These are phyloP conservation scores for Scartelaos histophorus DNA, from an alignment of 2,113 vertebrate species.

Conservation along the genomic window DNA sequence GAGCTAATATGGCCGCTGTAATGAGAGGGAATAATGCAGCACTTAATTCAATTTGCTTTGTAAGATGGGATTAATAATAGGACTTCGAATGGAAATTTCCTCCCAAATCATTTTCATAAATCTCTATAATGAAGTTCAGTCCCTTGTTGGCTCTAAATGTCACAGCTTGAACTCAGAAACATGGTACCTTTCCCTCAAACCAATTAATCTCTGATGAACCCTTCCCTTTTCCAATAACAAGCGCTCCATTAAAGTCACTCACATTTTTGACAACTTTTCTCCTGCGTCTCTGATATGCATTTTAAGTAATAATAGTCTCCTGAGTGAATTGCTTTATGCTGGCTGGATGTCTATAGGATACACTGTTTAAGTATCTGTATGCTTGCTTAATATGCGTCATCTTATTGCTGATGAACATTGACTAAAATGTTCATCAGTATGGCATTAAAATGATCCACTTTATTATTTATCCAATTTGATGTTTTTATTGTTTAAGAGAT, in stretches of 20 bases:
- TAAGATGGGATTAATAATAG: conserved; percentile 68
- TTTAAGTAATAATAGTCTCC: conserved; percentile 13
- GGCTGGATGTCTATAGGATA: background rate
- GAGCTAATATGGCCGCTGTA: conserved; percentile 51
- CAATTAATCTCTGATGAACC: conserved; percentile 76
- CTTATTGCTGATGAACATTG: no score
- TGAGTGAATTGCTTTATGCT: background rate
- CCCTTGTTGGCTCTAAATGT: conserved; percentile 74
- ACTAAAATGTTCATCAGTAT: no score
- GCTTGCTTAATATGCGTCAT: no score
- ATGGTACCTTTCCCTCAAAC: conserved; percentile 65
- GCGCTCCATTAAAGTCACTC: conserved; percentile 47
- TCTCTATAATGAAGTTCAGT: conserved; percentile 78
- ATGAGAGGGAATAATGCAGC: conserved; percentile 65
- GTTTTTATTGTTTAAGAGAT: no score
- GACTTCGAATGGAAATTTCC: conserved; percentile 57
- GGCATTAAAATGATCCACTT: no score
- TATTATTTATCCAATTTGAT: background rate
- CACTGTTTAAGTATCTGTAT: no score
- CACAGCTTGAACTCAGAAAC: conserved; percentile 70
- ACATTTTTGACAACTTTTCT: conserved; percentile 38
- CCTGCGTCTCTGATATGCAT: conserved; percentile 40
- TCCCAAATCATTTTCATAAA: conserved; percentile 74
- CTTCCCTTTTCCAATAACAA: conserved; percentile 56
- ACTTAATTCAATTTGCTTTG: conserved; percentile 74